These are phyloP conservation scores for Pollimyrus isidori DNA, from an alignment of 2,113 vertebrate species.

Conservation along the genomic window DNA sequence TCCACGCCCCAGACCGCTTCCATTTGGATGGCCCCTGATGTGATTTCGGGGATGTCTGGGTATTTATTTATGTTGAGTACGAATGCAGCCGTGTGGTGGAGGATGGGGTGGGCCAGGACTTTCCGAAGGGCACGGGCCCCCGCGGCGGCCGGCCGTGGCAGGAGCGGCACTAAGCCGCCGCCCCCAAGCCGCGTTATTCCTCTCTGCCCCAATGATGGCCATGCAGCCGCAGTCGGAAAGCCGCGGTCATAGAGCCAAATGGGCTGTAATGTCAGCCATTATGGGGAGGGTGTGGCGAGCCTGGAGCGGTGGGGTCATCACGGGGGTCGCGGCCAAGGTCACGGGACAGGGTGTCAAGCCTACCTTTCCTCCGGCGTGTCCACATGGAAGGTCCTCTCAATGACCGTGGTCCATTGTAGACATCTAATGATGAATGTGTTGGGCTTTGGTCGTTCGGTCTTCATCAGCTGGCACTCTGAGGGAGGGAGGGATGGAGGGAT, in stretches of 20 bases:
- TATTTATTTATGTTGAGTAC: neutral
- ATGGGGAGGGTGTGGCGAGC: neutral
- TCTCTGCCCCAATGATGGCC: neutral
- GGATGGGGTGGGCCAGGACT: neutral
- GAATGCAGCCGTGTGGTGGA: neutral
- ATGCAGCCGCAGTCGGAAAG: neutral
- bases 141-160: neutral
- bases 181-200: neutral
- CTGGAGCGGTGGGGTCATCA: neutral
- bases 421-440: conserved; percentile 98
- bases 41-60: neutral
- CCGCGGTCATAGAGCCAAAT: neutral
- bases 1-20: neutral
- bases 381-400: conserved; percentile 94
- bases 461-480: conserved; percentile 96
- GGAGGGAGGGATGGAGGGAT: conserved; percentile 26
- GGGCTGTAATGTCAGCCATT: neutral
- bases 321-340: neutral
- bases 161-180: neutral
- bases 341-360: conserved; percentile 19
- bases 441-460: conserved; percentile 94
- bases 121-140: neutral
- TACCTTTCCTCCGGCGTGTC: conserved; percentile 92
- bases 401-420: conserved; percentile 97
- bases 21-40: neutral